A percentile compares a stretch with the other conserved stretches of the same genome.
These are phyloP conservation scores for Cryptophagus acutangulus DNA, from an alignment of 2,888 invertebrate species.

Conservation along the genomic window DNA sequence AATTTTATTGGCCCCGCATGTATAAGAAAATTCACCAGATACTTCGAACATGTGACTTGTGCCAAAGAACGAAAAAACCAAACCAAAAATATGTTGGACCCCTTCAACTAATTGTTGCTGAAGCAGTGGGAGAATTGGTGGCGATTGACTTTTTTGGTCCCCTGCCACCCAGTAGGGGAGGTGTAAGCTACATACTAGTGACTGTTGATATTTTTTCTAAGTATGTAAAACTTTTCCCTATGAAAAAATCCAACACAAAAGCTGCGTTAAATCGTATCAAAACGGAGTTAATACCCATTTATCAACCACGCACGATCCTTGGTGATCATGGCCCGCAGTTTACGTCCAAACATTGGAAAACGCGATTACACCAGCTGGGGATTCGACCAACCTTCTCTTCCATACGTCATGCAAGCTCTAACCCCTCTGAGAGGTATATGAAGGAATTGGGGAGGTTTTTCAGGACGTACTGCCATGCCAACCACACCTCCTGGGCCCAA, in stretches of 20 bases:
- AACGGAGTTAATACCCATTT: no score
- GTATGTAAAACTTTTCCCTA: constrained; percentile 22
- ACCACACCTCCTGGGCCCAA: constrained; percentile 18
- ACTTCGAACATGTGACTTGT: constrained; percentile 17
- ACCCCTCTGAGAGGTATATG: constrained; percentile 27
- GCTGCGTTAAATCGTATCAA: no score
- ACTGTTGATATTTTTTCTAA: constrained; percentile 25
- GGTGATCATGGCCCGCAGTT: constrained; percentile 28
- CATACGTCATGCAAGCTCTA: constrained; percentile 24
- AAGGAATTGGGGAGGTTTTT: constrained; percentile 20
- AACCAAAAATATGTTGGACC: no score
- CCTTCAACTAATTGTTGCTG: constrained; percentile 10
- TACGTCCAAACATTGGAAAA: constrained; percentile 20
- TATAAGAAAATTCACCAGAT: constrained; percentile 1
- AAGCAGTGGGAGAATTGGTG: constrained; percentile 14
- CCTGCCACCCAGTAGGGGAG: constrained; percentile 16
- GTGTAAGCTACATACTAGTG: constrained; percentile 23
- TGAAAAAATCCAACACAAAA: no score
- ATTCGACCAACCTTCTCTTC: constrained; percentile 8
- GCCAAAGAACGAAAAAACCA: constrained; percentile 21
- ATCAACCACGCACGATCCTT: no score
- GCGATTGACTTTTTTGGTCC: constrained; percentile 24
- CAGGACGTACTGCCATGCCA: constrained; percentile 17
- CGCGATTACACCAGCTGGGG: constrained; percentile 1
- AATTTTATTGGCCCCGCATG: constrained; percentile 11